Percentiles rank a stretch among this genome's conserved stretches.
These are phyloP conservation scores for Cisticola juncidis DNA, from an alignment of 2,113 vertebrate species.

Conservation along the genomic window DNA sequence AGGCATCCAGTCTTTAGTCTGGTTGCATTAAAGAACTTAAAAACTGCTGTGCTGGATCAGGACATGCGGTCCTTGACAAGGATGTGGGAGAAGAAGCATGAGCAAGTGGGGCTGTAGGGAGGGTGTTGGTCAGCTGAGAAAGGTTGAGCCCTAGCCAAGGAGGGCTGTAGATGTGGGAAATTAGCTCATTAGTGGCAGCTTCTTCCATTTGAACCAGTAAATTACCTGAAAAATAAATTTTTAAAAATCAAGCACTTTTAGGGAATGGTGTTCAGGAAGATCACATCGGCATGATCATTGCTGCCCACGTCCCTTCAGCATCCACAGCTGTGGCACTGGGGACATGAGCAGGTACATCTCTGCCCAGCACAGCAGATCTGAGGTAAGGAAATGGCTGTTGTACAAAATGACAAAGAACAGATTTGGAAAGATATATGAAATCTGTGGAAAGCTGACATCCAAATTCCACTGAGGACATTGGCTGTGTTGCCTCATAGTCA, in stretches of 20 bases:
- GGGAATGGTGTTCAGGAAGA: not conserved
- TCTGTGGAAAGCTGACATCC: not conserved
- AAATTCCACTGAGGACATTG: not conserved
- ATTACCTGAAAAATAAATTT: not conserved
- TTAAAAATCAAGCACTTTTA: accelerated
- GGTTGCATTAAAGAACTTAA: not conserved
- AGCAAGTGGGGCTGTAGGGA: not conserved
- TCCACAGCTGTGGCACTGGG: not conserved
- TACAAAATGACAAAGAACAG: not conserved
- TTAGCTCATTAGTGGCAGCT: not conserved
- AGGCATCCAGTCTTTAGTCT: not conserved
- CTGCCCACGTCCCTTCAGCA: not conserved
- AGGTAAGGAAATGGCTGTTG: not conserved
- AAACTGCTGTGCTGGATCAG: not conserved
- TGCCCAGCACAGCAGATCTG: not conserved
- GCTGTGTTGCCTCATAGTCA: not conserved
- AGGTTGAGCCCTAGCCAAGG: not conserved
- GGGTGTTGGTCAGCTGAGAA: not conserved
- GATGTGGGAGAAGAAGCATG: not conserved
- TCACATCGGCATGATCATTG: not conserved
- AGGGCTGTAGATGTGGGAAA: not conserved
- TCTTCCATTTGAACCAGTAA: not conserved
- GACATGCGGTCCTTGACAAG: not conserved
- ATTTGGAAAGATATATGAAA: not conserved
- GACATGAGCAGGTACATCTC: not conserved